phyloP scores from a whole-genome alignment of 2,888 invertebrate genomes.

The Andrena dorsata region DNA sequence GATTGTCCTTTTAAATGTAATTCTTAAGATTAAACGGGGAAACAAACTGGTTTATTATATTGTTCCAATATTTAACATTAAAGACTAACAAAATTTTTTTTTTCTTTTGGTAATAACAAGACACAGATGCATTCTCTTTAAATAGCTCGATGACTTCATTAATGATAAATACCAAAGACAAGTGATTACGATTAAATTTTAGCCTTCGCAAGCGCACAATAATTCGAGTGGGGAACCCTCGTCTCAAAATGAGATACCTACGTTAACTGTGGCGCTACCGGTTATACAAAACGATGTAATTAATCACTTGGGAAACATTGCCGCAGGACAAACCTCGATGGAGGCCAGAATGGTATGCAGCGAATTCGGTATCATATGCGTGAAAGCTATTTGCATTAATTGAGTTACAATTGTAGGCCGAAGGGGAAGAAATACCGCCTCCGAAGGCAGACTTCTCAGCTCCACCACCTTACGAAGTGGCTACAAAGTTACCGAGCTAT shows the following conservation, averaged over 20 bases:
- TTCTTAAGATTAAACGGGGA: constrained; percentile 21
- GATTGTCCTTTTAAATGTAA: constrained; percentile 16
- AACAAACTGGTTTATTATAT: constrained; percentile 15
- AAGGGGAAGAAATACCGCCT: constrained; percentile 90
- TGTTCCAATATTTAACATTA: constrained; percentile 14
- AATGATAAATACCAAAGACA: background rate
- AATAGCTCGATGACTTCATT: background rate
- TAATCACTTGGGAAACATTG: constrained; percentile 68
- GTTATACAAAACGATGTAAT: constrained; percentile 67
- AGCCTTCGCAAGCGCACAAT: constrained; percentile 69
- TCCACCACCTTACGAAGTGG: constrained; percentile 95
- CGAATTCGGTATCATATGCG: background rate
- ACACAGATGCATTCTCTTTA: background rate
- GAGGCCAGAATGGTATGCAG: constrained; percentile 61
- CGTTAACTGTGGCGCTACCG: constrained; percentile 73
- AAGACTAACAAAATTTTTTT: background rate
- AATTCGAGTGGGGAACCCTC: constrained; percentile 66
- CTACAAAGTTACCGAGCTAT: constrained; percentile 94
- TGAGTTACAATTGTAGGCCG: constrained; percentile 50
- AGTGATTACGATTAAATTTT: constrained; percentile 48
- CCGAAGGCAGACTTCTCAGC: constrained; percentile 94
- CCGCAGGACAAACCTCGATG: constrained; percentile 57
- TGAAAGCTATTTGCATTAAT: constrained; percentile 3
- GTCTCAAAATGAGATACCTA: constrained; percentile 64
- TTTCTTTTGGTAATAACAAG: background rate